A percentile compares a stretch with the other conserved stretches of the same genome.
These are phyloP conservation scores for Trididemnum miniatum DNA, from an alignment of 23 tunicate genomes.

Conservation along the genomic window DNA sequence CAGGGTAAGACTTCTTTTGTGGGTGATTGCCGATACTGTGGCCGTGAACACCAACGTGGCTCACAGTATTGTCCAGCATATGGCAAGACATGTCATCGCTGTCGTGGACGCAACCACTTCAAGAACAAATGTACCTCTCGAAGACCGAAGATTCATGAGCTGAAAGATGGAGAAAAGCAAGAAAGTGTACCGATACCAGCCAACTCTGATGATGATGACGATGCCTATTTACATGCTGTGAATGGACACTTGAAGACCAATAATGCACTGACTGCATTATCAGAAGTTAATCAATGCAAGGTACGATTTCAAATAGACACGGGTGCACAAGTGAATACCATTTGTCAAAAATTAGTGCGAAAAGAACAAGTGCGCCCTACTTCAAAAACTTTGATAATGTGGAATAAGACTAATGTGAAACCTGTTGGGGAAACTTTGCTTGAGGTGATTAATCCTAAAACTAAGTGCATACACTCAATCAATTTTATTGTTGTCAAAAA, in stretches of 20 bases:
- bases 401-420: slow-evolving; percentile 31
- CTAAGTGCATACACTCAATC: background rate
- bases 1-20: no score
- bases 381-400: slow-evolving; percentile 6
- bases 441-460: slow-evolving; percentile 4
- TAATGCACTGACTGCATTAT: background rate
- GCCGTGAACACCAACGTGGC: background rate
- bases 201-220: background rate
- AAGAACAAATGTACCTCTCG: background rate
- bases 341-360: slow-evolving; percentile 22
- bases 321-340: slow-evolving; percentile 29
- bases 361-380: slow-evolving; percentile 19
- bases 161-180: background rate
- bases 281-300: slow-evolving; percentile 17
- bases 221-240: slow-evolving; percentile 11
- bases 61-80: background rate
- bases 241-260: background rate
- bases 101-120: background rate
- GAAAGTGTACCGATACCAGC: background rate
- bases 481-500: slow-evolving; percentile 30
- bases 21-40: background rate
- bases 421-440: slow-evolving; percentile 19
- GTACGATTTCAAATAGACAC: slow-evolving; percentile 31
- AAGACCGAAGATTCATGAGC: background rate
- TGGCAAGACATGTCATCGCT: background rate